Evolutionary conservation across 1,140 invertebrate genomes (phyloP).

Genomic region (Hyles euphorbiae): DNA sequence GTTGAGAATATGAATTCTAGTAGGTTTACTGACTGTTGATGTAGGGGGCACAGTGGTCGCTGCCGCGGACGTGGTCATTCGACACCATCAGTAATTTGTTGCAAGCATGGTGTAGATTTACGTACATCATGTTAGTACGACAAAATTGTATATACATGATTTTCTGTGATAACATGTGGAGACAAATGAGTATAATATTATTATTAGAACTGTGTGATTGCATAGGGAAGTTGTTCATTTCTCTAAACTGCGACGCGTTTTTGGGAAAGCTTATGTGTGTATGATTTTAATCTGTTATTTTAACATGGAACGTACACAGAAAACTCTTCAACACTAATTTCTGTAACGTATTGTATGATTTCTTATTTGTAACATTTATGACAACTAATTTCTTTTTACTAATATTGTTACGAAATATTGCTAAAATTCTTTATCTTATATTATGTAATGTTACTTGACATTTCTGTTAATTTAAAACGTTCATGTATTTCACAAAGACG

Average conservation of each 20-base stretch:
- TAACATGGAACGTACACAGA: neutral
- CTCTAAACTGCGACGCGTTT: slow-evolving; percentile 46
- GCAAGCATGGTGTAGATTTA: slow-evolving; percentile 64
- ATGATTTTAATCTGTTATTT: neutral
- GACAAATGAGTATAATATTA: slow-evolving; percentile 61
- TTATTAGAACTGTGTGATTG: slow-evolving; percentile 75
- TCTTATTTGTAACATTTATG: no score
- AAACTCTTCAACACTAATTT: neutral
- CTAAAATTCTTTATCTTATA: no score
- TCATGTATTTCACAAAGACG: slow-evolving; percentile 21
- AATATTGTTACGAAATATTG: no score
- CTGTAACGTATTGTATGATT: no score
- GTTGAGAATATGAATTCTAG: neutral
- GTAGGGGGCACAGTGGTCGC: slow-evolving; percentile 25
- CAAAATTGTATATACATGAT: slow-evolving; percentile 77
- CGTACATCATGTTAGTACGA: slow-evolving; percentile 66
- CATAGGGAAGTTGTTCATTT: slow-evolving; percentile 71
- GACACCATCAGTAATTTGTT: slow-evolving; percentile 53
- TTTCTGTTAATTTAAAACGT: no score
- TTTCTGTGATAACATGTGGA: slow-evolving; percentile 77
- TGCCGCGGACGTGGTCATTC: slow-evolving; percentile 37
- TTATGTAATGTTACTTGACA: no score
- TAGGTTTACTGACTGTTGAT: neutral
- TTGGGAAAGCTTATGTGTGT: slow-evolving; percentile 26
- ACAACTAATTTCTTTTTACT: no score